These are phyloP conservation scores for Micronisus gabar DNA, from an alignment of 2,113 vertebrate species.

Conservation along the genomic window DNA sequence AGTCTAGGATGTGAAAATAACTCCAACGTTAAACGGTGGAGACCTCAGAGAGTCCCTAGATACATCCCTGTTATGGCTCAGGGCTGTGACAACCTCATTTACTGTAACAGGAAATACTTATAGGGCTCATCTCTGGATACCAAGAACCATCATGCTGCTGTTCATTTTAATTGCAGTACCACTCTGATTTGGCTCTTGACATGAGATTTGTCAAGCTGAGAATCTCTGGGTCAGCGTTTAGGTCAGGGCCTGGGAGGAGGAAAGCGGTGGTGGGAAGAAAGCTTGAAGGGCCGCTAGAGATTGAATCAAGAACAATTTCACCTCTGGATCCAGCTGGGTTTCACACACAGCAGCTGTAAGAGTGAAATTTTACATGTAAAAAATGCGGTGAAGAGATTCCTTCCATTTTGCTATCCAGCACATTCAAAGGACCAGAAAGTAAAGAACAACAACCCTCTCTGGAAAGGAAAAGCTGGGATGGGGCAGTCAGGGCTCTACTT, in stretches of 20 bases:
- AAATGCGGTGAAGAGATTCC: not conserved
- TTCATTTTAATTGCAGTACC: not conserved
- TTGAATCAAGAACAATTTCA: not conserved
- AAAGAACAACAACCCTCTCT: not conserved
- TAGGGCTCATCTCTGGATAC: not conserved
- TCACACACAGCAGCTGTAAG: not conserved
- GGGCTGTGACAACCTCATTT: not conserved
- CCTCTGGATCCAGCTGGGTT: not conserved
- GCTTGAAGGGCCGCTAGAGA: not conserved
- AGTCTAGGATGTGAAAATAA: not conserved
- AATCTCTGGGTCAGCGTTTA: not conserved
- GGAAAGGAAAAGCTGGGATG: not conserved
- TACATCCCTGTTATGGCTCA: not conserved
- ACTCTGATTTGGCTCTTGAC: not conserved
- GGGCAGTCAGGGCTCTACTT: not conserved
- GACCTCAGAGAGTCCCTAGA: not conserved
- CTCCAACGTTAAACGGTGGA: not conserved
- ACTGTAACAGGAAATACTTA: not conserved
- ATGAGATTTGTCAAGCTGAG: not conserved
- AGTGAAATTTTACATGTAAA: not conserved
- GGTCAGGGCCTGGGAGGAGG: not conserved
- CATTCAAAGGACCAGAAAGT: not conserved
- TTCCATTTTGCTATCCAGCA: not conserved
- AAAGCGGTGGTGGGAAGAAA: not conserved
- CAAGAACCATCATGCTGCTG: not conserved